Evolutionary conservation across 2,113 vertebrate genomes (phyloP), one percentile per base, ranked within the genome.

Genomic region (Saccopteryx leptura): DNA sequence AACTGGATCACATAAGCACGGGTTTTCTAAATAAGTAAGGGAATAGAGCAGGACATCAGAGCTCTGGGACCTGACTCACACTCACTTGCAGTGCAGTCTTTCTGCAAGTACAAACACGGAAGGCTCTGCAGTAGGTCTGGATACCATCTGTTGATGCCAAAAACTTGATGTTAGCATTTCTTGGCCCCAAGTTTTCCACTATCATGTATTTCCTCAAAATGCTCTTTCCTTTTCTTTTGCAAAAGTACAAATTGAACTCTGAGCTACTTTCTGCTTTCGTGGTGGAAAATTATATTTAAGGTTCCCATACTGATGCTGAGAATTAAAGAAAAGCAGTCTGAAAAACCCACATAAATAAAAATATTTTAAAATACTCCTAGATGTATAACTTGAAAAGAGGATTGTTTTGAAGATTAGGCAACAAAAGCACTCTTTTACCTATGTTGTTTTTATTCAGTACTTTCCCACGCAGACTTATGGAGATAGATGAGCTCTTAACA

Each of bases 211-310:
- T 90, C 84, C 21, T 81, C 23, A 14, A 84, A 50, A 66, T 85
- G 39, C 31, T 65, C 91, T 85, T 76, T 7, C 11, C 14, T 88
- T 95, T 90, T 21, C 33, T 86, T 91, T 78, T 91, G 31, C 31
- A 75, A 52, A 96, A 75, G 87, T 66, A 46, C 11, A 52, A 68
- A 69, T 61, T 65, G 39, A 90, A 48, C 9, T 5, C 21, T 79
- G 12, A 82, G 21, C 80, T 82, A 56, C 21, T 31, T 93, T 94
- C 79, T 88, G 46, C 50, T 31, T 91, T 75, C 75, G 33, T 56
- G 12, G 74, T 72, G 60, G 78, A 82, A 81, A 94, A 80, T 78
- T 24, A 65, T 74, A 83, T 91, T 83, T 87, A 86, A 72, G 12
- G 0, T 78, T 88, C n/a, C 13, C n/a, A 75, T 7, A 68, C 10